Evolutionary conservation across 2,888 invertebrate genomes (phyloP).

Genomic region (Ethmia dodecea): DNA sequence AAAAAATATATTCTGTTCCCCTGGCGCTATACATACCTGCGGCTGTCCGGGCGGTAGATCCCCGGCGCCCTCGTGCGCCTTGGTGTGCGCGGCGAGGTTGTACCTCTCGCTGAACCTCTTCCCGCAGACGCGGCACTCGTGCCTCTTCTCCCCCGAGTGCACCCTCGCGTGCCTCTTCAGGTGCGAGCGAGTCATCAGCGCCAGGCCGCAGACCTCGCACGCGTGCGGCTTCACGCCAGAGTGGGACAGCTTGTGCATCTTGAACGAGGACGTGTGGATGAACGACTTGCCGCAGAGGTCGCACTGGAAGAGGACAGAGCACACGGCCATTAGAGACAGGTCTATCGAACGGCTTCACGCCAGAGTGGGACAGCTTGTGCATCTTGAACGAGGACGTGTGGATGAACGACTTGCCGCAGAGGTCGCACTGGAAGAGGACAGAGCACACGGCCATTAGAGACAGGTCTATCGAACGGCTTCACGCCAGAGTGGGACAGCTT

Average conservation of each 20-base stretch:
- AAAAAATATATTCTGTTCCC: no score
- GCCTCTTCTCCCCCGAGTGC: conserved; percentile 80
- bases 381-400: conserved; percentile 84
- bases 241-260: conserved; percentile 82
- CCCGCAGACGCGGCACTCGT: conserved; percentile 75
- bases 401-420: conserved; percentile 81
- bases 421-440: conserved; percentile 64
- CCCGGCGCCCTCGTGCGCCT: conserved; percentile 45
- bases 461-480: no score
- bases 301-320: conserved; percentile 49
- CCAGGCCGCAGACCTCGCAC: conserved; percentile 78
- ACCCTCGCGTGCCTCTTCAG: conserved; percentile 82
- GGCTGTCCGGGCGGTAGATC: conserved; percentile 13
- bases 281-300: conserved; percentile 81
- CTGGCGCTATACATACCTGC: background rate
- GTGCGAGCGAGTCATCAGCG: conserved; percentile 81
- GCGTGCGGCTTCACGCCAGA: conserved; percentile 78
- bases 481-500: no score
- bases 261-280: conserved; percentile 83
- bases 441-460: background rate
- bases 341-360: conserved; percentile 77
- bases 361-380: conserved; percentile 81
- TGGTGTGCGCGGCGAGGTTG: conserved; percentile 67
- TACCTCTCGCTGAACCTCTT: conserved; percentile 79
- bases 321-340: background rate